phyloP scores from a whole-genome alignment of 2,797 vertebrate genomes.

The Morus bassanus region DNA sequence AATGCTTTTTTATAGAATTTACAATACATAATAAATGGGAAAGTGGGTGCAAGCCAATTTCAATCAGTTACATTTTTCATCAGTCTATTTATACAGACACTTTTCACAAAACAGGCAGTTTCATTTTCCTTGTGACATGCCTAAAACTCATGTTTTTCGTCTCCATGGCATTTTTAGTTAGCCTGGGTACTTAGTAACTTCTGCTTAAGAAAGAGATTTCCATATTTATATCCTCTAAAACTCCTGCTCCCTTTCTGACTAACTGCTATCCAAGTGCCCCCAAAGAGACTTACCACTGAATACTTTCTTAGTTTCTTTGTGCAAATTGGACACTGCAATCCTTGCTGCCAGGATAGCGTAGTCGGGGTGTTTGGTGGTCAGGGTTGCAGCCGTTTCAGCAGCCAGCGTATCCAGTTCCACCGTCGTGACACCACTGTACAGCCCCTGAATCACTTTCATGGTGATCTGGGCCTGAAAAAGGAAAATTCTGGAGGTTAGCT shows the following conservation, averaged over 20 bases:
- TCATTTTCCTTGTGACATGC: neutral
- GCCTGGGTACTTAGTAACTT: neutral
- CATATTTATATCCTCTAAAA: accelerated
- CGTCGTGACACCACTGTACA: slow-evolving; percentile 95
- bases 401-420: slow-evolving; percentile 95
- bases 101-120: neutral
- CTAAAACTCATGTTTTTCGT: neutral
- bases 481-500: neutral
- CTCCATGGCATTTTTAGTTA: neutral
- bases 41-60: neutral
- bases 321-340: slow-evolving; percentile 95
- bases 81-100: neutral
- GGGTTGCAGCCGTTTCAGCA: slow-evolving; percentile 91
- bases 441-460: slow-evolving; percentile 97
- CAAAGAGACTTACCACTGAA: slow-evolving; percentile 83
- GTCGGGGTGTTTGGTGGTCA: slow-evolving; percentile 96
- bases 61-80: neutral
- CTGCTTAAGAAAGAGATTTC: neutral
- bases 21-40: neutral
- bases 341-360: slow-evolving; percentile 94
- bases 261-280: neutral
- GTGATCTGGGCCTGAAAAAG: slow-evolving; percentile 89
- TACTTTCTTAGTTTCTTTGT: slow-evolving; percentile 98
- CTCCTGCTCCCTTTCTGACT: neutral
- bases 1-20: neutral